Base-by-base conservation (phyloP, 2,888 invertebrate species). In the Volucella zonaria region DNA sequence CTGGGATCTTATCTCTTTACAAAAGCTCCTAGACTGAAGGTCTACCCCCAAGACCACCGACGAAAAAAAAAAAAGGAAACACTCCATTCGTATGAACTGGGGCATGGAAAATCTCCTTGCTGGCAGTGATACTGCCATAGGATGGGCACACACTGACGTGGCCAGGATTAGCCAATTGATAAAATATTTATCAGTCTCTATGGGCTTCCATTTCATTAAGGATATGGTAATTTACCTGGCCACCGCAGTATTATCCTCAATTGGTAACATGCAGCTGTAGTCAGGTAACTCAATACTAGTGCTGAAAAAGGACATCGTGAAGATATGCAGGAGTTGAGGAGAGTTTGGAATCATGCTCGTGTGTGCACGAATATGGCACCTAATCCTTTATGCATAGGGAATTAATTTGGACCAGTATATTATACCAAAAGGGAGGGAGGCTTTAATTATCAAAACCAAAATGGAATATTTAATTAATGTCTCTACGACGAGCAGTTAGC, bases 391-490 rank as follows among this genome's bases (percentile, higher is more conserved):
- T 85, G 83, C 83, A 85, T 70, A 85, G 83, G 80, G 80, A 80
- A 85, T 85, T 85, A 80, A 85, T 85, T 80, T 80, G 40, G 52
- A 61, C 78, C 83, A 76, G 76, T 80, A 68, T 68, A 85, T 85
- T 80, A 85, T 80, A 61, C 66, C 59, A 23, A 58, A 42, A 74
- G 75, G 54, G 61, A 59, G 68, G 54, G 66, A 59, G 68, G 71
- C 75, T 76, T 80, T 85, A 85, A 85, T 85, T 85, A 85, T 80
- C 83, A 85, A 85, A 85, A 85, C 83, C 83, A 49, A 85, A 85
- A 85, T 85, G 83, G 83, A 85, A 85, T 85, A 85, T 80, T 85
- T 85, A 85, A 85, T 85, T 85, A 80, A 85, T 76, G 76, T 40
- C 54, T 45, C n/a, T 67, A 59, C 54, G 73, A 38, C n/a, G 64